Evolutionary conservation across 2,113 vertebrate species (phyloP).

Genomic region (Ptychochromis oligacanthus): DNA sequence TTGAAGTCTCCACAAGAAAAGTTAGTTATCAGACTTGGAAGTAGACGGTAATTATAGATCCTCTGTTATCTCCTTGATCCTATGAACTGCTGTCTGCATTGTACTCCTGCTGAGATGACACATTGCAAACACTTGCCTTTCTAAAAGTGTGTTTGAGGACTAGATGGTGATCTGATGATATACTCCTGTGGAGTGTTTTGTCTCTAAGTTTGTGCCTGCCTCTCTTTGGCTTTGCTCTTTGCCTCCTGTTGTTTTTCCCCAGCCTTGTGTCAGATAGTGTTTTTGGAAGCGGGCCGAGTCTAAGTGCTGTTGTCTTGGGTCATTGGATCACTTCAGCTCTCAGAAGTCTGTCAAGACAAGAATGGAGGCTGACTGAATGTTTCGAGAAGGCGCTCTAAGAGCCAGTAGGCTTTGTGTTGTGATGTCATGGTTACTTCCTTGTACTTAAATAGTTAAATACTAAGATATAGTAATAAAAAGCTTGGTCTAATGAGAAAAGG

Average conservation of each 20-base stretch:
- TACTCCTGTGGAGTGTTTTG: background rate
- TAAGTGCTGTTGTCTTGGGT: conserved; percentile 35
- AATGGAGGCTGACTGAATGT: background rate
- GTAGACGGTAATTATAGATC: background rate
- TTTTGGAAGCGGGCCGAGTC: conserved; percentile 31
- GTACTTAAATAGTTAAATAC: background rate
- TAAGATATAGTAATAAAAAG: conserved; percentile 2
- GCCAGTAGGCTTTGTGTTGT: background rate
- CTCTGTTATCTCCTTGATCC: background rate
- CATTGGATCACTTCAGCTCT: conserved; percentile 11
- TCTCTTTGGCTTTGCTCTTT: background rate
- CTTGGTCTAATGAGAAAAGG: conserved; percentile 2
- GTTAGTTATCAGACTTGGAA: background rate
- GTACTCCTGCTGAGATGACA: background rate
- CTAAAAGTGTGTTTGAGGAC: background rate
- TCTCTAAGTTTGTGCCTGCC: background rate
- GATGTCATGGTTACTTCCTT: background rate
- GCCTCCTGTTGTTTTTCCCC: background rate
- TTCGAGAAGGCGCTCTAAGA: background rate
- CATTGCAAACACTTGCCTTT: background rate
- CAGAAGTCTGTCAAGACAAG: background rate
- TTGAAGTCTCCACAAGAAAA: background rate
- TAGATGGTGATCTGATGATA: background rate
- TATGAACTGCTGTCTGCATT: background rate
- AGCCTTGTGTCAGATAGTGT: conserved; percentile 2